Percentiles rank a stretch among this genome's conserved stretches.
Evolutionary conservation across 2,113 vertebrate genomes (phyloP).

Genomic region (Coregonus clupeaformis): DNA sequence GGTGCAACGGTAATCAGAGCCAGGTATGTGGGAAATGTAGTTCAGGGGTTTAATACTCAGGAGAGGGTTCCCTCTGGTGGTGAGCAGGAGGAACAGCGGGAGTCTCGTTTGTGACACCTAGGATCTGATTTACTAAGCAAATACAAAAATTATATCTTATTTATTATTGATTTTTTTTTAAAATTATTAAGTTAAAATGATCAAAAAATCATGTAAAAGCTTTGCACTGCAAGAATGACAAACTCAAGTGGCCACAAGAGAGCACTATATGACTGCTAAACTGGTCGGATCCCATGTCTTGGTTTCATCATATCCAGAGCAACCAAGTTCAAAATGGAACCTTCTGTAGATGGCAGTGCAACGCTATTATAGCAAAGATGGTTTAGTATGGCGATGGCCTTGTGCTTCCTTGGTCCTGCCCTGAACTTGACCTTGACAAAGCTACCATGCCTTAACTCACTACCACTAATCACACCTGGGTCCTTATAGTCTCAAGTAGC

Average conservation of each 20-base stretch:
- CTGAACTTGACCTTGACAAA: constrained; percentile 65
- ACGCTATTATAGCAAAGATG: constrained; percentile 23
- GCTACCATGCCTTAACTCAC: neutral
- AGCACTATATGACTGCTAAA: constrained; percentile 2
- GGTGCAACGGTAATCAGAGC: too few relatives aligned
- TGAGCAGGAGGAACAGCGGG: too few relatives aligned
- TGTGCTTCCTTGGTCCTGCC: constrained; percentile 11
- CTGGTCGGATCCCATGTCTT: neutral
- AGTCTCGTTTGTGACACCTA: too few relatives aligned
- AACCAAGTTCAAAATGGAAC: neutral
- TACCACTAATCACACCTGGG: neutral
- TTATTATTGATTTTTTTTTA: constrained; percentile 1
- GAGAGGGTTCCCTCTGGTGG: too few relatives aligned
- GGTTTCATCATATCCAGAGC: neutral
- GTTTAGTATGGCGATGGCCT: constrained; percentile 22
- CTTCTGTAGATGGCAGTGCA: constrained; percentile 15
- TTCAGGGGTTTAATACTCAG: too few relatives aligned
- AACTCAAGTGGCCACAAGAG: constrained; percentile 16
- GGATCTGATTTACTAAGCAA: too few relatives aligned
- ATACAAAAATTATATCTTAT: neutral
- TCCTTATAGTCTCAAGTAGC: neutral
- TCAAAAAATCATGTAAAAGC: too few relatives aligned
- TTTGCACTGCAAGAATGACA: neutral
- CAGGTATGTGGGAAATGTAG: too few relatives aligned
- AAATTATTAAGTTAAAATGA: neutral